phyloP scores from a whole-genome alignment of 2,888 invertebrate genomes.

The Pteria penguin region DNA sequence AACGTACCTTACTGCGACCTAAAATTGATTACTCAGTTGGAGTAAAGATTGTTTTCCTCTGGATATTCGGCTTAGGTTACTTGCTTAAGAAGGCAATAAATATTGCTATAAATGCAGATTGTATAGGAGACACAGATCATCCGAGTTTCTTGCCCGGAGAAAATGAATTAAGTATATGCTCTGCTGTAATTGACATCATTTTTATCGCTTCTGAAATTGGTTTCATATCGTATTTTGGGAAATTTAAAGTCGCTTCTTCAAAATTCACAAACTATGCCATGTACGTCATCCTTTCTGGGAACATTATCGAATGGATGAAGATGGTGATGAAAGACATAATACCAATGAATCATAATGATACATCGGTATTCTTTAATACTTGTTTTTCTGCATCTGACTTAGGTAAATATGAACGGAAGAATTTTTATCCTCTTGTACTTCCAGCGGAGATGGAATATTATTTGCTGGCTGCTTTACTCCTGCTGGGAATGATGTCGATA shows the following conservation, averaged over 20 bases:
- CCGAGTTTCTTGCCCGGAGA: neutral
- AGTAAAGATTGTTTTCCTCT: neutral
- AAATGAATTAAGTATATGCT: neutral
- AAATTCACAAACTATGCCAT: neutral
- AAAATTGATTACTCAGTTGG: neutral
- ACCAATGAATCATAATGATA: neutral
- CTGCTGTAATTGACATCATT: neutral
- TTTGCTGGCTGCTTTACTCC: neutral
- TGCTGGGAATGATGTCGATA: neutral
- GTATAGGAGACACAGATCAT: too few relatives aligned
- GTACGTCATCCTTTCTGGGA: neutral
- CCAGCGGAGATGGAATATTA: neutral
- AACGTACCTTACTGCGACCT: neutral
- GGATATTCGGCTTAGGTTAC: neutral
- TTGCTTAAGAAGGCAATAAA: neutral
- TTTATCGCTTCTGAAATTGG: neutral
- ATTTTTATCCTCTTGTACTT: neutral
- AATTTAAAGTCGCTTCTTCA: neutral
- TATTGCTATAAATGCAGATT: neutral
- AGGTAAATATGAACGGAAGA: neutral
- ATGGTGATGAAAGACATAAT: neutral
- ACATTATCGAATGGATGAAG: neutral
- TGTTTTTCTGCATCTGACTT: neutral
- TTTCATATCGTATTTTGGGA: neutral
- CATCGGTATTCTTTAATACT: neutral